Evolutionary conservation across 2,888 invertebrate species (phyloP), one percentile per base, ranked within the genome.

Genomic region (Electrophaes corylata): DNA sequence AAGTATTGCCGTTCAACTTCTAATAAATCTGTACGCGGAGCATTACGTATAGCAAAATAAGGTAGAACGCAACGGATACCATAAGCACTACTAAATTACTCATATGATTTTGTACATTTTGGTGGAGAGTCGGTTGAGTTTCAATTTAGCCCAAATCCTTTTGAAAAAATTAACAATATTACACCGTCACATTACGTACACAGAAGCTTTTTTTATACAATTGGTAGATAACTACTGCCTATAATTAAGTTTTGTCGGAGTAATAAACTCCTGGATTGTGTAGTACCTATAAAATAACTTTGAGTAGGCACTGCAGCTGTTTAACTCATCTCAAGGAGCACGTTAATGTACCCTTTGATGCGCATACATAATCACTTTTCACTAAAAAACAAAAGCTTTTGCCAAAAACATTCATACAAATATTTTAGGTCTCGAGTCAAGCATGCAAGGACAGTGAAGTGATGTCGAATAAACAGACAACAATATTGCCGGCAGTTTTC

Each of bases 351-450:
- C 67, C 73, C 71, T 77, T 76, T 75, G 69, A 76, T 74, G 71
- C 68, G 68, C 46, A 65, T 59, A 68, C 64, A 70, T 67, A 67
- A 68, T 70, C 62, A 69, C 67, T 70, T 58, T 69, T 64, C 57
- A 67, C 57, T 65, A 71, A 72, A 78, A 79, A 78, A 75, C 73
- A 76, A 65, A 62, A 62, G 56, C 67, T 70, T 72, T 75, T 80
- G 79, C 79, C 78, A 79, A 77, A 78, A 75, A 72, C 60, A 69
- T 67, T 73, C 69, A 64, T 66, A 60, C 66, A 72, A 75, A 75
- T 70, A 74, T 73, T 75, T 73, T 69, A 62, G 45, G 68, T 71
- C 64, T 69, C 69, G 65, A 64, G 67, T 71, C 69, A 69, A 65
- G 70, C 73, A 71, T 68, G 69, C 76, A 72, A 78, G 73, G 73